Conservation (phyloP, 2,888 invertebrate genomes). For the Onthophagus sagittarius region DNA sequence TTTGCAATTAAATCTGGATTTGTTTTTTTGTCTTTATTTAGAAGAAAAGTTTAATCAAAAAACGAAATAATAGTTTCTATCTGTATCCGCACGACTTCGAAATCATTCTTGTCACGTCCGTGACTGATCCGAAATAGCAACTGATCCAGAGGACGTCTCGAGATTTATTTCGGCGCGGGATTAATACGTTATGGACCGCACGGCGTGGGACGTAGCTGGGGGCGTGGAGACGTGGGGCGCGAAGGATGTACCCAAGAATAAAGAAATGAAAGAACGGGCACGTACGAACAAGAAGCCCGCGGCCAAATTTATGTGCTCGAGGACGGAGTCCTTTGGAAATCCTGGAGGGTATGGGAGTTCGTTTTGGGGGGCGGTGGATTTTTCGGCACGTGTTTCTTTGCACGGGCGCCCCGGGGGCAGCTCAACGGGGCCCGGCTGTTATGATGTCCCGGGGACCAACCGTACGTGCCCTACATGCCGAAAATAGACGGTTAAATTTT, state of each 20-base stretch:
- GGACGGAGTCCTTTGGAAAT: not conserved
- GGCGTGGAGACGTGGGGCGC: not conserved
- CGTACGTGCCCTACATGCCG: not conserved
- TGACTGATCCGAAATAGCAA: constrained; percentile 34
- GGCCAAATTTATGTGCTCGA: not conserved
- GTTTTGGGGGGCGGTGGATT: not conserved
- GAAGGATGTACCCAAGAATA: not conserved
- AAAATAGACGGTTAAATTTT: not conserved
- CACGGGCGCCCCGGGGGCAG: not conserved
- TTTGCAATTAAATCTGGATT: not conserved
- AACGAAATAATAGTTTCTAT: too few species aligned
- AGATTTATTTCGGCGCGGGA: constrained; percentile 11
- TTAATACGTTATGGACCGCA: constrained; percentile 8
- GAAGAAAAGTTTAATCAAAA: too few species aligned
- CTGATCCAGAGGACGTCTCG: constrained; percentile 12
- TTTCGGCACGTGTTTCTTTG: not conserved
- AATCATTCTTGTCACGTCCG: constrained; percentile 28
- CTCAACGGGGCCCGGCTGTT: not conserved
- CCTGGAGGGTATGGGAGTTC: not conserved
- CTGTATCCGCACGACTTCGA: too few species aligned
- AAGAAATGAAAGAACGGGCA: not conserved
- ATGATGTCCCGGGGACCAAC: not conserved
- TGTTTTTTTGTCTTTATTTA: too few species aligned
- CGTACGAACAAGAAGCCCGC: not conserved
- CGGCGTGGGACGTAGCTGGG: not conserved